These are phyloP conservation scores for Eretmochelys imbricata DNA, from an alignment of 2,113 vertebrate genomes.

Conservation along the genomic window DNA sequence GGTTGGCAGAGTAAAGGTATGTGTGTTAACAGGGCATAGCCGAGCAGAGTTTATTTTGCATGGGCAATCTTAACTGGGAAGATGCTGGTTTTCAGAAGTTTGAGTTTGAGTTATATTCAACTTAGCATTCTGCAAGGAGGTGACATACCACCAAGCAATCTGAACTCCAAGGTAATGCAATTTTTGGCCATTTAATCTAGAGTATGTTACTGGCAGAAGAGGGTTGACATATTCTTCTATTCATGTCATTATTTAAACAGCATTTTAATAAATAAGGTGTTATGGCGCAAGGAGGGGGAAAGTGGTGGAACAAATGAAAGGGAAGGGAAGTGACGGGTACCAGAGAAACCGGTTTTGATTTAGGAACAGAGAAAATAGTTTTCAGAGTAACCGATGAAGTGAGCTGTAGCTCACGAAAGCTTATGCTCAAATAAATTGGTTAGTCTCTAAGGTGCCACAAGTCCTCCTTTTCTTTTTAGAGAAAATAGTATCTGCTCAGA, in stretches of 20 bases:
- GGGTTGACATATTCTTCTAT: neutral
- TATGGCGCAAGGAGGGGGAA: neutral
- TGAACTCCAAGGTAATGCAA: neutral
- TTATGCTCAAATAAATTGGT: too few species aligned
- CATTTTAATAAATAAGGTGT: neutral
- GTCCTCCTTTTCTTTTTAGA: neutral
- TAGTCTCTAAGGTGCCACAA: too few species aligned
- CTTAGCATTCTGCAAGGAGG: too few species aligned
- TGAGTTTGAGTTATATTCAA: too few species aligned
- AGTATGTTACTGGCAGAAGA: neutral
- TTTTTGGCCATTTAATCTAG: neutral
- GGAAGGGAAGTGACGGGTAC: neutral
- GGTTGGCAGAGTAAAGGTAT: too few species aligned
- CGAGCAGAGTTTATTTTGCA: too few species aligned
- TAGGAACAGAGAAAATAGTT: neutral
- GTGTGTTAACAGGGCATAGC: too few species aligned
- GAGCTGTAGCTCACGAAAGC: too few species aligned
- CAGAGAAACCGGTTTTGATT: neutral
- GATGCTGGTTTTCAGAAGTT: too few species aligned
- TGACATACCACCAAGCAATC: neutral
- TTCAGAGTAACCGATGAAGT: too few species aligned
- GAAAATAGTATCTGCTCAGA: neutral
- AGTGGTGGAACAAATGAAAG: neutral
- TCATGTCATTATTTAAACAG: neutral
- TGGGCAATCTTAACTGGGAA: too few species aligned